These are phyloP conservation scores for Lagorchestes hirsutus DNA, from an alignment of 2,797 vertebrate genomes.

Conservation along the genomic window DNA sequence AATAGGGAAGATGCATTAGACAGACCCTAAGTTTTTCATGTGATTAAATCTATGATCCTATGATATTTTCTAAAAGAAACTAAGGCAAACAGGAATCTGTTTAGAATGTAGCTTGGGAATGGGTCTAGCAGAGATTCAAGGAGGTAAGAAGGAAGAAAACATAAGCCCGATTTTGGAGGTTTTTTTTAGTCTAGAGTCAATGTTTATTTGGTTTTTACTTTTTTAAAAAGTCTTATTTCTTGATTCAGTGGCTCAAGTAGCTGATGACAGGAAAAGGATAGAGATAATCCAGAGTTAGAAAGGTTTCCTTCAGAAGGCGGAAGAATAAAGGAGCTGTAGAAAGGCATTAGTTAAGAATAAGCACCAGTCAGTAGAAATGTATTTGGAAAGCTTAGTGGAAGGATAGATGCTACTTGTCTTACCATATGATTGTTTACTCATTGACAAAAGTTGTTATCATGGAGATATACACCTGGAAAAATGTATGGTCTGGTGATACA, in stretches of 20 bases:
- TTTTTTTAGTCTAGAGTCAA: too few species aligned
- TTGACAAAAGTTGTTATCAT: neutral
- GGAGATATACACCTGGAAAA: neutral
- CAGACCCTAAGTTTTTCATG: neutral
- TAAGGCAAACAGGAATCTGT: neutral
- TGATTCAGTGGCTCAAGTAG: neutral
- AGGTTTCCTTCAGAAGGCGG: neutral
- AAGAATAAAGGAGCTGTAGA: neutral
- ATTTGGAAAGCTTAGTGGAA: neutral
- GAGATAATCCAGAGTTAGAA: neutral
- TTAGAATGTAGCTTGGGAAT: neutral
- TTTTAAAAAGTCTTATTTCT: too few species aligned
- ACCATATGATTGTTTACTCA: neutral
- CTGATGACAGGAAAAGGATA: neutral
- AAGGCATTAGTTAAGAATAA: neutral
- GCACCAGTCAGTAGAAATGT: neutral
- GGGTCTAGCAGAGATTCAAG: neutral
- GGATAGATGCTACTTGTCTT: neutral
- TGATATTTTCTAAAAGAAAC: neutral
- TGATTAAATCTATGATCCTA: neutral
- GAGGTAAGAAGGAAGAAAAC: neutral
- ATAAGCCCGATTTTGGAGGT: neutral
- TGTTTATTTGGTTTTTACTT: too few species aligned
- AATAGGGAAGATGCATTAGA: neutral
- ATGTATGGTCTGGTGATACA: neutral